Base-by-base conservation (phyloP, 2,113 vertebrate species). In the Muntiacus muntjak region DNA sequence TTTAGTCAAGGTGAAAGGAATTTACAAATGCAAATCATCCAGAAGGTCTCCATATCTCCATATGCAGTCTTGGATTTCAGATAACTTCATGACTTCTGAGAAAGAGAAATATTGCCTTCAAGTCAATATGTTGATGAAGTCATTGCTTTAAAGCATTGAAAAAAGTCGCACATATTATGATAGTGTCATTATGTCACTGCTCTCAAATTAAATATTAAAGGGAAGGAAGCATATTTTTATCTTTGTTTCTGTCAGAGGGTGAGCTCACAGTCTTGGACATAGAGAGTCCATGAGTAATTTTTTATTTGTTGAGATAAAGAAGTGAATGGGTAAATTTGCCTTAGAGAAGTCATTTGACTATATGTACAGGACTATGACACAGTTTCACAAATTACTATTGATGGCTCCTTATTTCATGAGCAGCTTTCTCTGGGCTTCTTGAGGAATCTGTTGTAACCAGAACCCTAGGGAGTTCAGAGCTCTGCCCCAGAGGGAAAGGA, bases 1-100 rank as follows among this genome's bases (percentile, higher is more conserved):
- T 9, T 25, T 15, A 45, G 25, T 17, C 13, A 3, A 74, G 14
- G 13, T 1, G 0, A 40, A 15, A 55, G 19, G 6, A 6, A 4
- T 30, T 82, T 54, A 21, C 10, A 47, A 9, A 8, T 23, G 3
- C 6, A 52, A n/a, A 19, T 33, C 10, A 58, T 58, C 25, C 30
- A 45, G 13, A 57, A 43, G 23, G 36, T 54, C 43, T 79, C 52
- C 23, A 14, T 5, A 3, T 54, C 19, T 67, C 36, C 40, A 5
- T 13, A 12, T 0, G 5, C 6, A 36, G 9, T 54, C 54, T 33
- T 58, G 16, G 50, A 71, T 58, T 52, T 81, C 10, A 86, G n/a
- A 25, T 62, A 25, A 78, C 89, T 87, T 82, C n/a, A 76, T 40
- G 50, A 43, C 7, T 25, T 6, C 23, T 8, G 15, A n/a, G 47